Conservation (phyloP, 2,113 vertebrate genomes). For the Ageneiosus marmoratus region DNA sequence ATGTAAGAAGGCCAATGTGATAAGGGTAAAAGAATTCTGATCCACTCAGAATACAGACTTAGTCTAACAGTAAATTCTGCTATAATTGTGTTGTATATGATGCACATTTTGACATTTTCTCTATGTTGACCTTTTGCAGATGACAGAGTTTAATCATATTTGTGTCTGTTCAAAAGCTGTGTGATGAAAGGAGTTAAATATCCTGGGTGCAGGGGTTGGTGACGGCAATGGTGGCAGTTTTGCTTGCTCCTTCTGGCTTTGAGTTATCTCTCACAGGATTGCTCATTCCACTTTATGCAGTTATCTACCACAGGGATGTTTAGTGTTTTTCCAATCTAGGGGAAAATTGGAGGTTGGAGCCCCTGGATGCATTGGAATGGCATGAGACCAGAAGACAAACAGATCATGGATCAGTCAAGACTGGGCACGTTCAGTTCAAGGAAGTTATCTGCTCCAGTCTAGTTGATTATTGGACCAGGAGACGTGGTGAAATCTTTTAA, state of each 20-base stretch:
- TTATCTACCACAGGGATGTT: background rate
- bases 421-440: background rate
- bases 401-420: background rate
- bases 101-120: conserved; percentile 41
- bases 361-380: background rate
- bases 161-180: background rate
- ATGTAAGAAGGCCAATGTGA: background rate
- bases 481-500: background rate
- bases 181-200: conserved; percentile 25
- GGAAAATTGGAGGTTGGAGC: background rate
- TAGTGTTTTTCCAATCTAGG: background rate
- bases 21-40: conserved; percentile 12
- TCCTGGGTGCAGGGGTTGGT: background rate
- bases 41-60: background rate
- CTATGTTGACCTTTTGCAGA: conserved; percentile 38
- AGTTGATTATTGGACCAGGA: background rate
- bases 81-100: background rate
- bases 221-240: background rate
- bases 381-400: background rate
- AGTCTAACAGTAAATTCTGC: background rate
- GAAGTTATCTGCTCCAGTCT: background rate
- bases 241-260: background rate
- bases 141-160: conserved; percentile 10
- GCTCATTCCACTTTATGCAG: background rate
- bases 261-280: background rate